Conservation (phyloP, 2,797 vertebrate genomes). For the Molossus molossus region DNA sequence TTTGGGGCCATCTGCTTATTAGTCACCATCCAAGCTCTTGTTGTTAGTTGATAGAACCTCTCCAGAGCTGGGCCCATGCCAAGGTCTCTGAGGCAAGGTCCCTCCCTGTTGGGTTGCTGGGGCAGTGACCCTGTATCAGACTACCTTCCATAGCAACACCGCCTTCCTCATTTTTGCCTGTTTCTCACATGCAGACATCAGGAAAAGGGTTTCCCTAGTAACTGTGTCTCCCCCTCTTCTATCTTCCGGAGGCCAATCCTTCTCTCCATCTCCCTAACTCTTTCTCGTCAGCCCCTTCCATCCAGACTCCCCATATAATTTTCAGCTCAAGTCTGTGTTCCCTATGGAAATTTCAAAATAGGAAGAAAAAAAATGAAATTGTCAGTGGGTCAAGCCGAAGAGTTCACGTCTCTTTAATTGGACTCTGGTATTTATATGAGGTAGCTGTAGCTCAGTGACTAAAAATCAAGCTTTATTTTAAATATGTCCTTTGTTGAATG, state of each 20-base stretch:
- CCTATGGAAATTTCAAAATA: conserved; percentile 33
- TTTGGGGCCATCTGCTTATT: neutral
- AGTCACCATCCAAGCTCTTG: neutral
- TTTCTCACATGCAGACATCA: neutral
- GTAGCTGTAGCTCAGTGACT: conserved; percentile 41
- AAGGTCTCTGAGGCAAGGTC: neutral
- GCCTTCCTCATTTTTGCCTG: neutral
- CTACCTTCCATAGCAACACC: neutral
- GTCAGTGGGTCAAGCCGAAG: conserved; percentile 17
- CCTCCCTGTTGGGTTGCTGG: fast-evolving
- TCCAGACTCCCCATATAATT: conserved; percentile 25
- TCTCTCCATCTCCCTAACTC: neutral
- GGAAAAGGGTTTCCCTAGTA: neutral
- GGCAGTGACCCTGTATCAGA: neutral
- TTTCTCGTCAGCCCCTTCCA: neutral
- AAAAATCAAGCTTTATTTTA: conserved; percentile 70
- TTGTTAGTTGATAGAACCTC: neutral
- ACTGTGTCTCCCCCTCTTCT: neutral
- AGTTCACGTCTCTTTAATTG: conserved; percentile 58
- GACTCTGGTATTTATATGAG: conserved; percentile 64
- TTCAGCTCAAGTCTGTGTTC: neutral
- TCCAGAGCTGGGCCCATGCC: neutral
- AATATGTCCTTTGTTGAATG: conserved; percentile 76
- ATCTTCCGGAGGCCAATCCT: neutral
- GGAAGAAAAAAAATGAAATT: neutral